Evolutionary conservation across 2,797 vertebrate species (phyloP).

Genomic region (Channallabes apus): DNA sequence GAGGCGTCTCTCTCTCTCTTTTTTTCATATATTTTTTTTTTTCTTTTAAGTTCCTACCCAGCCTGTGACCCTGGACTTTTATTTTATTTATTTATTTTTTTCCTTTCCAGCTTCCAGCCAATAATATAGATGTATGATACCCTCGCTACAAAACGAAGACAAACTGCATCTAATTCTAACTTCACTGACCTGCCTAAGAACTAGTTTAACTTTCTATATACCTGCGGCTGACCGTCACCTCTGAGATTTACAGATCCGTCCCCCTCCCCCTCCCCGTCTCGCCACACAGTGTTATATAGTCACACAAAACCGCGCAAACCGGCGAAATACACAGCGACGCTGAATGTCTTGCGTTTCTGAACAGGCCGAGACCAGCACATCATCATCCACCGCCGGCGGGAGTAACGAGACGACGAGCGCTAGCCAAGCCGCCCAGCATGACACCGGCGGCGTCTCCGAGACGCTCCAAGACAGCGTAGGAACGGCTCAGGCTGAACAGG

Average conservation of each 20-base stretch:
- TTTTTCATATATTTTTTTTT: background rate
- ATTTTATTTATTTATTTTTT: background rate
- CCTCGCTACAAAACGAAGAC: background rate
- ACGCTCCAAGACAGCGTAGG: conserved; percentile 47
- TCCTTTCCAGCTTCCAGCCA: background rate
- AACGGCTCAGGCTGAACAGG: conserved; percentile 59
- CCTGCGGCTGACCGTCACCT: background rate
- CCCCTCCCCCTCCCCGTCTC: background rate
- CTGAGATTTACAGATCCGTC: background rate
- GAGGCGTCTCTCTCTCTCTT: background rate
- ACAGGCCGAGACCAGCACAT: conserved; percentile 69
- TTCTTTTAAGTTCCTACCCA: background rate
- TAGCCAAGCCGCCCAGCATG: conserved; percentile 36
- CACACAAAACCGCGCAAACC: background rate
- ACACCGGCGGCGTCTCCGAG: conserved; percentile 45
- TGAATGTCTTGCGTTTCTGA: background rate
- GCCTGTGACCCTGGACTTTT: background rate
- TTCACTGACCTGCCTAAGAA: background rate
- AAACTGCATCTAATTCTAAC: background rate
- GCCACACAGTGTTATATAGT: background rate
- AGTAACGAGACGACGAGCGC: conserved; percentile 51
- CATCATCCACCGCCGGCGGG: conserved; percentile 58
- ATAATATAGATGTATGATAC: background rate
- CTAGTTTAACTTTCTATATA: background rate
- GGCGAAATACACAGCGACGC: background rate